Conservation (phyloP, 2,797 vertebrate species). For the Rhodeus uyekii region DNA sequence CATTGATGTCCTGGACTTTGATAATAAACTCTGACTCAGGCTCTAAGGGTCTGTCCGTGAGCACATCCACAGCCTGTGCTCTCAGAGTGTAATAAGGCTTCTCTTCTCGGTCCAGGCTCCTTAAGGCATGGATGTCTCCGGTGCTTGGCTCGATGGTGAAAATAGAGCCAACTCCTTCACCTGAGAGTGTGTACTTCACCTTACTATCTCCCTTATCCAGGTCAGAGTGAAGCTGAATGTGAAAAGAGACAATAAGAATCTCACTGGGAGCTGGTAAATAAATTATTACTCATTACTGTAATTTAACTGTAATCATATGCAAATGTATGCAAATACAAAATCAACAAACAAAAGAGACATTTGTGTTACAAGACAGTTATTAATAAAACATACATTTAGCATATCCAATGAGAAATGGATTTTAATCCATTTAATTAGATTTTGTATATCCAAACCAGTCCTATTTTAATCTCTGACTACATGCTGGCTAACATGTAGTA, state of each 20-base stretch:
- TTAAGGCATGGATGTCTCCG: conserved; percentile 92
- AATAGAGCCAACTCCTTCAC: conserved; percentile 90
- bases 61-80: conserved; percentile 88
- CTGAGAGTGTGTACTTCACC: conserved; percentile 91
- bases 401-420: background rate
- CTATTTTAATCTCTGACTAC: conserved; percentile 2
- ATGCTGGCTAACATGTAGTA: background rate
- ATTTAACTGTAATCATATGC: background rate
- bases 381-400: conserved; percentile 1
- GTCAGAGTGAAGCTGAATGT: conserved; percentile 88
- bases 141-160: conserved; percentile 93
- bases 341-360: background rate
- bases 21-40: conserved; percentile 93
- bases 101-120: conserved; percentile 89
- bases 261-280: conserved; percentile 4
- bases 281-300: background rate
- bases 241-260: conserved; percentile 20
- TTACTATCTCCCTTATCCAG: conserved; percentile 87
- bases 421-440: conserved; percentile 27
- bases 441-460: conserved; percentile 22
- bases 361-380: background rate
- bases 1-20: conserved; percentile 97
- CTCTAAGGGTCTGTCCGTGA: conserved; percentile 85
- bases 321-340: conserved; percentile 9
- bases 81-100: conserved; percentile 89